Conservation (phyloP, 2,888 invertebrate genomes). For the Hydriomena furcata region DNA sequence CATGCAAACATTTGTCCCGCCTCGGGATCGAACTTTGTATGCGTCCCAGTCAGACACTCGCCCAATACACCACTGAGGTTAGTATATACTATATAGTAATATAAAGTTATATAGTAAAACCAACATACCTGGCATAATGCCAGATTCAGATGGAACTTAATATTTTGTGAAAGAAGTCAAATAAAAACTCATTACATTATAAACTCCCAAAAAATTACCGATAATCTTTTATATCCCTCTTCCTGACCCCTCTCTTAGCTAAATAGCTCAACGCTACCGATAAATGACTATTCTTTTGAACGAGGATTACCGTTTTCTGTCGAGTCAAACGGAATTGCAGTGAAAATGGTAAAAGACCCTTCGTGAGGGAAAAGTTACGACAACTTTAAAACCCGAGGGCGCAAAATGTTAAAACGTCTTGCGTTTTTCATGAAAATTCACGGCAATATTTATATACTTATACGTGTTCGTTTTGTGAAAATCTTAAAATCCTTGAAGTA, state of each 20-base stretch:
- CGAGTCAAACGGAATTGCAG: conserved; percentile 10
- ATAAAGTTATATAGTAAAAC: too few relatives aligned
- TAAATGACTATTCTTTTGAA: conserved; percentile 66
- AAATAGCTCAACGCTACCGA: conserved; percentile 33
- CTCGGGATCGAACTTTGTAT: too few relatives aligned
- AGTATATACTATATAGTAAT: too few relatives aligned
- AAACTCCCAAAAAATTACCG: background rate
- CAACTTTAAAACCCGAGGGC: conserved; percentile 9
- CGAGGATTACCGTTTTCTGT: conserved; percentile 50
- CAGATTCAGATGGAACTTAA: too few relatives aligned
- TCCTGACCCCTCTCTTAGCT: background rate
- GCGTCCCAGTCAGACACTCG: too few relatives aligned
- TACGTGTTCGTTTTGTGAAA: background rate
- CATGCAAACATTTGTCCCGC: too few relatives aligned
- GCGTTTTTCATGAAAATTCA: background rate
- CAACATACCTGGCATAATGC: too few relatives aligned
- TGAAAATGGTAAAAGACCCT: conserved; percentile 1
- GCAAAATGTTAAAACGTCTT: background rate
- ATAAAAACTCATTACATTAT: too few relatives aligned
- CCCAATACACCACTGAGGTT: too few relatives aligned
- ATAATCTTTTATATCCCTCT: conserved; percentile 1
- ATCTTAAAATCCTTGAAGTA: too few relatives aligned
- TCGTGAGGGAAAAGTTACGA: conserved; percentile 10
- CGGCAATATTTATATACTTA: too few relatives aligned
- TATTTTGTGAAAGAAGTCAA: too few relatives aligned